Base-by-base conservation (phyloP, 2,113 vertebrate genomes). In the Puma concolor region DNA sequence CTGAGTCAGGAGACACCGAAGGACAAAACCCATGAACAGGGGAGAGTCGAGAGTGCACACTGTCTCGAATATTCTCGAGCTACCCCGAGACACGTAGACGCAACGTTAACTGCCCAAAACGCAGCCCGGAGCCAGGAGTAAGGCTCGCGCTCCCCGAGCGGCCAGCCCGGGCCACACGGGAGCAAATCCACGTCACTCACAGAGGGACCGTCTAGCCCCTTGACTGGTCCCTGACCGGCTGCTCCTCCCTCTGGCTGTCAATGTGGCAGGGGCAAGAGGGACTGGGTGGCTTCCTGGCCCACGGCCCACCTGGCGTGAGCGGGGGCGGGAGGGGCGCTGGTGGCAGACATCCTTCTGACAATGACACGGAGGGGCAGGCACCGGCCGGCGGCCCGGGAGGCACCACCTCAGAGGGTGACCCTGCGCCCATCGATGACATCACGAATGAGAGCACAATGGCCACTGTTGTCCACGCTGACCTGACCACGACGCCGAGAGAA, bases 401-500 rank as follows among this genome's bases (percentile, higher is more conserved):
- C 29, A 12, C 16, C 63, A 12, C 41, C 89, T 36, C 11, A 2
- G 27, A 36, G 41, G 79, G 31, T 0, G 13, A 1, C 63, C 63
- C 52, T 4, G 14, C 0, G 50, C 36, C n/a, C 63, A 63, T 15
- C 1, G 13, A 15, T 44, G 71, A 84, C 71, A 14, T 89, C 90
- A 85, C 1, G 0, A 0, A 8, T 85, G 90, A 95, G 54, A 19
- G 23, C 85, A 72, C 2, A 54, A 27, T 48, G 64, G 69, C 23
- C 1, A 66, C 0, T 36, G 29, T 4, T 19, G 89, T 15, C 76
- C 13, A 1, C 8, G 0, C 9, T 2, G 41, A 52, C 60, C 77
- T 17, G 0, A 1, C 29, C 3, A 0, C 29, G 4, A 5, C 0
- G 13, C 48, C 0, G 3, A 67, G 83, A 4, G 50, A 14, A 29